Conservation (phyloP, 2,113 vertebrate genomes). For the Zosterops borbonicus region DNA sequence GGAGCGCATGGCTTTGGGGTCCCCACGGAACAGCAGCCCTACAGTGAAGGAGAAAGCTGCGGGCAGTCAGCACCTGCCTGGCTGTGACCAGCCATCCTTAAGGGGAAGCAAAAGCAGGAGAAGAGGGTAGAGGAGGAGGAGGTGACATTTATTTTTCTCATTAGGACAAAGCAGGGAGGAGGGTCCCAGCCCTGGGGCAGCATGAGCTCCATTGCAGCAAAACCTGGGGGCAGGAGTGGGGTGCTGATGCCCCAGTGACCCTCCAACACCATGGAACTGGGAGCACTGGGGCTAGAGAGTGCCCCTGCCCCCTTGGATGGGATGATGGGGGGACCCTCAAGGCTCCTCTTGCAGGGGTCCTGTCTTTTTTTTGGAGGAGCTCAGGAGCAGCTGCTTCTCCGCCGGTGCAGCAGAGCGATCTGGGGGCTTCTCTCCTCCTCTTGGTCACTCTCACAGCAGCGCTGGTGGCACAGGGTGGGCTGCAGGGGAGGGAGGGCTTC, state of each 20-base stretch:
- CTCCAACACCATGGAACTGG: neutral
- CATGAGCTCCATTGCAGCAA: neutral
- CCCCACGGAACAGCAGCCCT: neutral
- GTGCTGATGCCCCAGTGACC: neutral
- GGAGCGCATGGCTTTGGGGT: neutral
- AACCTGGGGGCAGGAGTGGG: neutral
- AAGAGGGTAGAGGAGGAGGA: neutral
- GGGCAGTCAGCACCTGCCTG: neutral
- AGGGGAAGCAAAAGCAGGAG: neutral
- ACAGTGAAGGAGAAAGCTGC: neutral
- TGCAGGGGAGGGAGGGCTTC: neutral
- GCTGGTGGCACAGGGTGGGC: conserved; percentile 48
- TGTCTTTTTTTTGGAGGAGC: neutral
- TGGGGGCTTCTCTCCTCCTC: conserved; percentile 72
- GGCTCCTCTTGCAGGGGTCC: neutral
- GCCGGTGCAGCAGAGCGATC: conserved; percentile 56
- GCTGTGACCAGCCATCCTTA: neutral
- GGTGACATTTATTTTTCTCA: neutral
- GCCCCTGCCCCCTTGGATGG: neutral
- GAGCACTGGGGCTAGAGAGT: neutral
- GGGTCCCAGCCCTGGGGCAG: neutral
- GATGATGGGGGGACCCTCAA: neutral
- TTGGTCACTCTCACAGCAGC: conserved; percentile 76
- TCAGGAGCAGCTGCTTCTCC: conserved; percentile 77
- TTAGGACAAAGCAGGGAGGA: neutral